These are phyloP conservation scores for Hydrozoanthus gracilis DNA, from an alignment of 92 coral and sea anemone species.

Conservation along the genomic window DNA sequence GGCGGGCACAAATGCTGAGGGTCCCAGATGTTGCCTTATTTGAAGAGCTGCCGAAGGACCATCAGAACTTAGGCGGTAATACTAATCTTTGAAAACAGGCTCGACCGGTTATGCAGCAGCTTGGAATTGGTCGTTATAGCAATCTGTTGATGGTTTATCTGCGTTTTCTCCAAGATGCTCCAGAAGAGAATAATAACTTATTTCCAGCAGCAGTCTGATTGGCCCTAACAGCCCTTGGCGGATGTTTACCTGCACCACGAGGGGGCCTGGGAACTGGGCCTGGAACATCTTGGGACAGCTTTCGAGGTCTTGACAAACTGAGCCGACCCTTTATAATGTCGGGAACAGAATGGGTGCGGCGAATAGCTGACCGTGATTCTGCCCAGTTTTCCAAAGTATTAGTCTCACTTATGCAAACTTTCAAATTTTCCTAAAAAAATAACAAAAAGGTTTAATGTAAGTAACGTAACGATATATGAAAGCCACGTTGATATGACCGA, in stretches of 20 bases:
- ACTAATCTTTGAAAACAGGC: too few species aligned
- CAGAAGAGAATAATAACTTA: slow-evolving; percentile 77
- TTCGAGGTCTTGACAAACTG: slow-evolving; percentile 26
- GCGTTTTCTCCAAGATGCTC: slow-evolving; percentile 80
- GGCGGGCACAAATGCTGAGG: too few species aligned
- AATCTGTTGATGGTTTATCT: neutral
- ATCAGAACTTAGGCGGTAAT: too few species aligned
- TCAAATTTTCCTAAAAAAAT: slow-evolving; percentile 55
- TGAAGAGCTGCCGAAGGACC: too few species aligned
- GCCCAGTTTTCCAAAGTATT: slow-evolving; percentile 53
- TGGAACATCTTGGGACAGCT: slow-evolving; percentile 33
- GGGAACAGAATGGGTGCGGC: slow-evolving; percentile 81
- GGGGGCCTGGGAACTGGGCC: slow-evolving; percentile 66
- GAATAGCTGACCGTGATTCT: slow-evolving; percentile 49
- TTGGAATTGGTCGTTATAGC: too few species aligned
- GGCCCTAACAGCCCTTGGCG: slow-evolving; percentile 71
- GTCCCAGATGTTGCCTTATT: too few species aligned
- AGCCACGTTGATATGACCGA: too few species aligned
- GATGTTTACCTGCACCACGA: slow-evolving; percentile 34
- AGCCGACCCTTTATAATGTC: slow-evolving; percentile 60
- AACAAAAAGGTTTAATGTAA: neutral
- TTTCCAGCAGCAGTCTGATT: slow-evolving; percentile 50
- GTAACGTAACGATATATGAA: neutral
- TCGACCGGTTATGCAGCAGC: too few species aligned
- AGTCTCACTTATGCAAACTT: slow-evolving; percentile 63